Conservation (phyloP, 2,888 invertebrate species). For the Cylloceria caligata region DNA sequence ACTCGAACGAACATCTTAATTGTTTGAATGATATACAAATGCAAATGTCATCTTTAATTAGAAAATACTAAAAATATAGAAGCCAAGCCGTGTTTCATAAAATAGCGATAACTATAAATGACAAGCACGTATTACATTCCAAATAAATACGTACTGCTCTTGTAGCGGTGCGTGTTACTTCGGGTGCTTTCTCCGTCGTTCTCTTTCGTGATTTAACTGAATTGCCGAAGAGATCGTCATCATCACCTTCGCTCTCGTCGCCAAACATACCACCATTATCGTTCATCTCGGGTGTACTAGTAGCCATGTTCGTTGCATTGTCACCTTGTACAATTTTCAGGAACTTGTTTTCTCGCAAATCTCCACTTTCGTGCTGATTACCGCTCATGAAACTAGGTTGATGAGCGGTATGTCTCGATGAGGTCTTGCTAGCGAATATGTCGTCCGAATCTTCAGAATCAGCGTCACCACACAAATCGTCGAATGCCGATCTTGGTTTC, state of each 20-base stretch:
- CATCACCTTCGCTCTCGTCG: slow-evolving; percentile 74
- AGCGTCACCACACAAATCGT: slow-evolving; percentile 82
- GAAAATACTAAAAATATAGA: too few relatives aligned
- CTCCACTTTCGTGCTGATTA: slow-evolving; percentile 44
- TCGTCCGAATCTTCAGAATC: slow-evolving; percentile 82
- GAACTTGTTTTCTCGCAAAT: slow-evolving; percentile 68
- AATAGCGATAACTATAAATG: slow-evolving; percentile 2
- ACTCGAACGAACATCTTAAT: too few relatives aligned
- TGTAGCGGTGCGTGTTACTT: slow-evolving; percentile 38
- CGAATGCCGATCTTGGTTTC: slow-evolving; percentile 82
- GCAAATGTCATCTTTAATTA: too few relatives aligned
- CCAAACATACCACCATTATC: slow-evolving; percentile 75
- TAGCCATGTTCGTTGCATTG: slow-evolving; percentile 70
- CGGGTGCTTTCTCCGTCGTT: slow-evolving; percentile 55
- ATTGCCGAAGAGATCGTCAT: slow-evolving; percentile 75
- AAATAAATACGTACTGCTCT: slow-evolving; percentile 43
- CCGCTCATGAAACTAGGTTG: slow-evolving; percentile 40
- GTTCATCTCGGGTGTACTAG: slow-evolving; percentile 78
- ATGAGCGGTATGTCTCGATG: slow-evolving; percentile 70
- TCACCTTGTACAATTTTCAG: slow-evolving; percentile 69
- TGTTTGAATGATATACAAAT: too few relatives aligned
- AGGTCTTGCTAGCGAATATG: slow-evolving; percentile 79
- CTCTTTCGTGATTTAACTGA: slow-evolving; percentile 65
- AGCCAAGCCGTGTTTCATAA: too few relatives aligned
- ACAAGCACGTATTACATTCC: background rate